A percentile compares a stretch with the other conserved stretches of the same genome.
These are phyloP conservation scores for Pantherophis vulpinus DNA, from an alignment of 2,797 vertebrate genomes.

Conservation along the genomic window DNA sequence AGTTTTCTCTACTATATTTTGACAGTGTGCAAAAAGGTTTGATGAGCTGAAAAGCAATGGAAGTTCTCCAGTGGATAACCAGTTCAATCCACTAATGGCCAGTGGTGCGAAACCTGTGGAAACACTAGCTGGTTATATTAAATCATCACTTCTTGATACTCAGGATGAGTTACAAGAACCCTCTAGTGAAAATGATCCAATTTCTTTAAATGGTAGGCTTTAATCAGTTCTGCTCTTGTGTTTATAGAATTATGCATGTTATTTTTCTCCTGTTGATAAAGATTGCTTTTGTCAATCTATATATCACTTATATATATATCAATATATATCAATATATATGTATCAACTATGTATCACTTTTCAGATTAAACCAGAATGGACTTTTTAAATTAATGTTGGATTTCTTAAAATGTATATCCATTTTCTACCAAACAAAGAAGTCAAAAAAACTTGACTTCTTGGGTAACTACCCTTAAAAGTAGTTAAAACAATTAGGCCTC, in stretches of 20 bases:
- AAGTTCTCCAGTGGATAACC: slow-evolving; percentile 86
- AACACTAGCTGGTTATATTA: slow-evolving; percentile 79
- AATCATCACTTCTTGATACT: slow-evolving; percentile 77
- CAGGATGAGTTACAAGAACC: slow-evolving; percentile 74
- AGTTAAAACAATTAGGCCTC: background rate
- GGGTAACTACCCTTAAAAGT: background rate
- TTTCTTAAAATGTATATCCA: background rate
- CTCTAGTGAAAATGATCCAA: slow-evolving; percentile 73
- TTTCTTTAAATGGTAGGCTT: slow-evolving; percentile 79
- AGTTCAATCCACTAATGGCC: slow-evolving; percentile 80
- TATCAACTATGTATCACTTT: background rate
- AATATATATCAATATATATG: too few species aligned
- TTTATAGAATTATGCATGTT: slow-evolving; percentile 36
- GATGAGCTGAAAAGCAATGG: slow-evolving; percentile 90
- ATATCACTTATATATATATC: background rate
- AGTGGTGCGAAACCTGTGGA: slow-evolving; percentile 77
- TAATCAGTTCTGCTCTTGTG: slow-evolving; percentile 32
- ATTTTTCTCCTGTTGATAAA: background rate
- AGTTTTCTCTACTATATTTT: slow-evolving; percentile 58
- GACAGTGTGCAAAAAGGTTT: slow-evolving; percentile 90
- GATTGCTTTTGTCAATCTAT: background rate
- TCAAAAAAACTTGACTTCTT: background rate
- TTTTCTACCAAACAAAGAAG: background rate
- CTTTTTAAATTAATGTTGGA: background rate
- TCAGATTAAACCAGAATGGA: background rate